phyloP scores from a whole-genome alignment of 2,888 invertebrate species.

The Noctua janthe region DNA sequence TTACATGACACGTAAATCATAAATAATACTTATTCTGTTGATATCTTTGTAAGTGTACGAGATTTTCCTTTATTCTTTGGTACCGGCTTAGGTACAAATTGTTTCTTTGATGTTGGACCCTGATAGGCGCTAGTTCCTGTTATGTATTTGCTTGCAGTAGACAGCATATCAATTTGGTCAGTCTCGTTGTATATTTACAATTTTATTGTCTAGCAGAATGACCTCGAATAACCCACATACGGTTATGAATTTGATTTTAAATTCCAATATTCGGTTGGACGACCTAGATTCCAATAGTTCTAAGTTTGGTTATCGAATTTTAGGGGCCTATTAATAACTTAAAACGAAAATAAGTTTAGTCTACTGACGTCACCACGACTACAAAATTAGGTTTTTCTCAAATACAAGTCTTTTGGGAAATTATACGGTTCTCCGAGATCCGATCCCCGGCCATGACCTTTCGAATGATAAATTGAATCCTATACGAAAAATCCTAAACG shows the following conservation, averaged over 20 bases:
- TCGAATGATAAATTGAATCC: conserved; percentile 57
- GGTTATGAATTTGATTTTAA: conserved; percentile 19
- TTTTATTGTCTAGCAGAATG: neutral
- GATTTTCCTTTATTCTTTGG: neutral
- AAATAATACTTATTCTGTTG: neutral
- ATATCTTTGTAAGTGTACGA: neutral
- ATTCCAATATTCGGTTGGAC: neutral
- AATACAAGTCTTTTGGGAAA: conserved; percentile 64
- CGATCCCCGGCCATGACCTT: conserved; percentile 59
- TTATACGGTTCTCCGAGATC: conserved; percentile 52
- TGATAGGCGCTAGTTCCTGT: neutral
- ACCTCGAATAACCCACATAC: neutral
- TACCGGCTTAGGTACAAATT: neutral
- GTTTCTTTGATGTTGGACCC: conserved; percentile 16
- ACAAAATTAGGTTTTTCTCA: conserved; percentile 33
- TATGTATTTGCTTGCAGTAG: neutral
- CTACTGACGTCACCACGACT: conserved; percentile 35
- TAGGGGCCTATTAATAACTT: conserved; percentile 43
- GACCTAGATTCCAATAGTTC: conserved; percentile 36
- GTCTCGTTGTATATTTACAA: conserved; percentile 23
- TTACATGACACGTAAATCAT: neutral
- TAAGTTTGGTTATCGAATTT: conserved; percentile 25
- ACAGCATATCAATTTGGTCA: neutral
- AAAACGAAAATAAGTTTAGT: conserved; percentile 27
- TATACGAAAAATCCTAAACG: neutral